phyloP scores from a whole-genome alignment of 2,797 vertebrate species.

The Morus bassanus region DNA sequence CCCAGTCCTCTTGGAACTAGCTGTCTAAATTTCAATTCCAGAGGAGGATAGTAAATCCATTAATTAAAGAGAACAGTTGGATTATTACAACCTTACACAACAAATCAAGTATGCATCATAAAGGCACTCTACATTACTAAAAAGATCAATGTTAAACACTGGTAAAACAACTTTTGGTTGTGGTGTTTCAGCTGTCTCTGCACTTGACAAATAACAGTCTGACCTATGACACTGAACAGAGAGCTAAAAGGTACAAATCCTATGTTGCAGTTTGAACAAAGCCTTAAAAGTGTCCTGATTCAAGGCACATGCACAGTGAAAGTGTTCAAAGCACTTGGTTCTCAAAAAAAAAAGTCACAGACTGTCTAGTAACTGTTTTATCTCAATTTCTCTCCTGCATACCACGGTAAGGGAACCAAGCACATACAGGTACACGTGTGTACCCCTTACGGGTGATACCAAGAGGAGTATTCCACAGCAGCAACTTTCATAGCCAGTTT shows the following conservation, averaged over 20 bases:
- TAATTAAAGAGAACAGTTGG: neutral
- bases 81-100: neutral
- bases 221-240: neutral
- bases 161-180: neutral
- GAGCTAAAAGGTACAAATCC: neutral
- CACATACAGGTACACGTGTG: neutral
- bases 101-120: neutral
- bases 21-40: neutral
- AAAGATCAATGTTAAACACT: neutral
- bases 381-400: neutral
- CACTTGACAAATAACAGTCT: neutral
- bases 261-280: neutral
- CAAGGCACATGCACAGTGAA: neutral
- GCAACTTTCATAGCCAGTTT: neutral
- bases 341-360: neutral
- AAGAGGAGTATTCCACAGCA: neutral
- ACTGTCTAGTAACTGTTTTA: neutral
- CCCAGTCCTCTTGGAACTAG: neutral
- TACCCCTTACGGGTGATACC: neutral
- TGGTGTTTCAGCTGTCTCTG: neutral
- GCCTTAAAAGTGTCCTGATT: neutral
- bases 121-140: neutral
- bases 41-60: neutral
- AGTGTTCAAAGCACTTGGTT: neutral
- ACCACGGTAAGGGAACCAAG: neutral